These are phyloP conservation scores for Orycteropus afer DNA, from an alignment of 2,113 vertebrate genomes.

Conservation along the genomic window DNA sequence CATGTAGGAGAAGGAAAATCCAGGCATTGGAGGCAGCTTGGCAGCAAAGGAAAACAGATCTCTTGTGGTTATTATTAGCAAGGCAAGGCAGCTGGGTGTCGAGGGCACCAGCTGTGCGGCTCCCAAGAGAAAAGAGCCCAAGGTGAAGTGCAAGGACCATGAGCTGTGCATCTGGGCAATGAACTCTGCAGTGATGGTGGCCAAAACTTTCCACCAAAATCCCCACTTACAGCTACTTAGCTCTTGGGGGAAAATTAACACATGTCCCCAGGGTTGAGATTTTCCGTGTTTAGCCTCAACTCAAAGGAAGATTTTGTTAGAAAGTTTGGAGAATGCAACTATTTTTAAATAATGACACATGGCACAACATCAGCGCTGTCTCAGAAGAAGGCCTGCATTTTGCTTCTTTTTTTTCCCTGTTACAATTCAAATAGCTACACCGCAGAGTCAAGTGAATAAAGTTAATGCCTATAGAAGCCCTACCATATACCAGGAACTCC, in stretches of 20 bases:
- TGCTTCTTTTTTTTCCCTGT: too few species aligned
- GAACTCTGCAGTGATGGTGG: not conserved
- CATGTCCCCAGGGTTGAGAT: constrained; percentile 52
- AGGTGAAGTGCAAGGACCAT: not conserved
- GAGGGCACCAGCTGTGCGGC: not conserved
- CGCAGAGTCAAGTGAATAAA: not conserved
- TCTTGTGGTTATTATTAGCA: not conserved
- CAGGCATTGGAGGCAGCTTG: not conserved
- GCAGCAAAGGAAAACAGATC: not conserved
- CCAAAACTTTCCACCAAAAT: constrained; percentile 77
- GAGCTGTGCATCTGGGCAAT: not conserved
- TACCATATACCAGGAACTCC: not conserved
- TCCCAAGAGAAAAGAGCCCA: not conserved
- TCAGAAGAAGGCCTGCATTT: not conserved
- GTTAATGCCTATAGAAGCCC: not conserved
- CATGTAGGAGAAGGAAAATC: not conserved
- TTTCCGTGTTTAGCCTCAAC: constrained; percentile 75
- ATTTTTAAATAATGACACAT: constrained; percentile 71
- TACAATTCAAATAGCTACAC: not conserved
- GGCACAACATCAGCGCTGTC: not conserved
- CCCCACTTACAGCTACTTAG: constrained; percentile 16
- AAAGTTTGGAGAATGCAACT: constrained; percentile 73
- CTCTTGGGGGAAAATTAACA: constrained; percentile 63
- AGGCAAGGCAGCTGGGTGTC: not conserved
- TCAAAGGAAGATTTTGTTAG: constrained; percentile 77